Percentiles rank a stretch among this genome's conserved stretches.
Conservation (phyloP, 2,113 vertebrate species). For the Aegithalos caudatus region DNA sequence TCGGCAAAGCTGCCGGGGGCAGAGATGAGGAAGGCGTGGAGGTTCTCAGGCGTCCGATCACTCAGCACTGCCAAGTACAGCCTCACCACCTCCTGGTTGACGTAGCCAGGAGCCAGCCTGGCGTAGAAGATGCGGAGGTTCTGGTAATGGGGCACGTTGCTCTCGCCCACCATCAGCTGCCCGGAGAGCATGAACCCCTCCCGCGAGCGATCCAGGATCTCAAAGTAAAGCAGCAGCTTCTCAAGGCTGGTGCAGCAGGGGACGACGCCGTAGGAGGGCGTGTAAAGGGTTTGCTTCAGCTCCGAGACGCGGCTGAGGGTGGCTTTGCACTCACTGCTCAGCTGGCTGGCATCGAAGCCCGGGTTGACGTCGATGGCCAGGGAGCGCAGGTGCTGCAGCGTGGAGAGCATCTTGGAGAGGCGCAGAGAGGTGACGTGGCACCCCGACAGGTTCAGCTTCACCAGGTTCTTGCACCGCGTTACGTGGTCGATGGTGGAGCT, state of each 20-base stretch:
- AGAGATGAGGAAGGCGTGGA: constrained; percentile 89
- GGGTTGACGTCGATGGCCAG: constrained; percentile 88
- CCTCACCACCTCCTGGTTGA: constrained; percentile 93
- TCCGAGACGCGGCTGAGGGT: constrained; percentile 85
- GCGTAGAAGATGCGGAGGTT: constrained; percentile 91
- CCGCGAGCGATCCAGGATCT: constrained; percentile 88
- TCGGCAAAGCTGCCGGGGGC: constrained; percentile 87
- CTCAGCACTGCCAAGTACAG: constrained; percentile 94
- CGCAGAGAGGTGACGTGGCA: constrained; percentile 86
- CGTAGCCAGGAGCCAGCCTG: constrained; percentile 89
- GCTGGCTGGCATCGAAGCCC: constrained; percentile 83
- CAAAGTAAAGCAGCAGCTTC: constrained; percentile 90
- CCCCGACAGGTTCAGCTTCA: constrained; percentile 87
- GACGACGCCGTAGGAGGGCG: constrained; percentile 90
- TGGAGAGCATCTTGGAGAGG: constrained; percentile 88
- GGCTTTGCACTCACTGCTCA: constrained; percentile 88
- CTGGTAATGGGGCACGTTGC: constrained; percentile 96
- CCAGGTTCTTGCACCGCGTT: constrained; percentile 82
- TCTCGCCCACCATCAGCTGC: constrained; percentile 96
- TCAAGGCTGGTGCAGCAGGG: constrained; percentile 91
- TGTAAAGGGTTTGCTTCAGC: constrained; percentile 90
- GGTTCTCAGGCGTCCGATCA: constrained; percentile 87
- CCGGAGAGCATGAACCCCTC: constrained; percentile 87
- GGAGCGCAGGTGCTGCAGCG: constrained; percentile 79
- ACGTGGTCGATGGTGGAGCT: constrained; percentile 81